phyloP scores from a whole-genome alignment of 2,888 invertebrate species.

The Ennomos quercinarius region DNA sequence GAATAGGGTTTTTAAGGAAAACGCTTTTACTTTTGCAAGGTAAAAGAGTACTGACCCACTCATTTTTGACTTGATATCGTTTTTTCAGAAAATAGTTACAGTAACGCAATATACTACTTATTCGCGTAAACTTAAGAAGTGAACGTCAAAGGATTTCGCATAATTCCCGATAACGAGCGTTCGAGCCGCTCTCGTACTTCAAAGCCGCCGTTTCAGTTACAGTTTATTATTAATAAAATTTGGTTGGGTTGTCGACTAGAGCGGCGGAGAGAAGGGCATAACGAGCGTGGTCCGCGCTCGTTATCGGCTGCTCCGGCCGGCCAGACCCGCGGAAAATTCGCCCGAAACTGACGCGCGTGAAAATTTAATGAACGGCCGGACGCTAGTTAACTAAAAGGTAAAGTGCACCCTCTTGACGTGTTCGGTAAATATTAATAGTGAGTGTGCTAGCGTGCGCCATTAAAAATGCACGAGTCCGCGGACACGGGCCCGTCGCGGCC shows the following conservation, averaged over 20 bases:
- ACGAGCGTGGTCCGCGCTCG: constrained; percentile 72
- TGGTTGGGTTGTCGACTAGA: constrained; percentile 67
- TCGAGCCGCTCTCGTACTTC: constrained; percentile 80
- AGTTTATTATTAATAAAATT: constrained; percentile 85
- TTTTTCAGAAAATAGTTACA: constrained; percentile 38
- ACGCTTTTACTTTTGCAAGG: constrained; percentile 1
- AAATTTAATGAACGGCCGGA: constrained; percentile 86
- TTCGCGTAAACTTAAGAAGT: constrained; percentile 43
- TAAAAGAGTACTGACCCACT: constrained; percentile 19
- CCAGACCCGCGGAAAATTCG: constrained; percentile 85
- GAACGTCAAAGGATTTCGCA: constrained; percentile 80
- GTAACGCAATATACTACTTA: constrained; percentile 40
- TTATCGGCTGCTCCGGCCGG: constrained; percentile 75
- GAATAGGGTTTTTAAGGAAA: background rate
- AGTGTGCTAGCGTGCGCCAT: constrained; percentile 82
- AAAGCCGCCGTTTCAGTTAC: constrained; percentile 82
- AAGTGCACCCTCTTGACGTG: constrained; percentile 86
- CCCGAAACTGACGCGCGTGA: constrained; percentile 86
- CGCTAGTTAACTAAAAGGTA: constrained; percentile 86
- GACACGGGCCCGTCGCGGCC: constrained; percentile 63
- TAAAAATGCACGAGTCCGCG: constrained; percentile 84
- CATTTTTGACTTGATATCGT: constrained; percentile 11
- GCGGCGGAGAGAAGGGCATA: constrained; percentile 54
- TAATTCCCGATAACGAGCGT: constrained; percentile 82
- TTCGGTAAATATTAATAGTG: constrained; percentile 86